Evolutionary conservation across 2,888 invertebrate species (phyloP), one percentile per base, ranked within the genome.

Genomic region (Apamea sordens): DNA sequence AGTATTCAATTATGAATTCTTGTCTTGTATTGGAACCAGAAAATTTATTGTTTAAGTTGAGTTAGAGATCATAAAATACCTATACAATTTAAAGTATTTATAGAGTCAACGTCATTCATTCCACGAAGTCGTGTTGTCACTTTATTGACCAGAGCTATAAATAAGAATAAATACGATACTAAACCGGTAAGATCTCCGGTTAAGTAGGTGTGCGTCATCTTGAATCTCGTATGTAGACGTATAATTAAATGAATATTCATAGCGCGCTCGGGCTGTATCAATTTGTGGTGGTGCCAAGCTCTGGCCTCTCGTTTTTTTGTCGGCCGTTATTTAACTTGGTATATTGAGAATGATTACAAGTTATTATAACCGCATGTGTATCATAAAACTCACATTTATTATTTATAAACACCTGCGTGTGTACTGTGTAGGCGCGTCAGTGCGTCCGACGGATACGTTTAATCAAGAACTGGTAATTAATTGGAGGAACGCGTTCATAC

Each of bases 241-340:
- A 92, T 93, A 94, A 93, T 93, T 92, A 93, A 94, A 95, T 95
- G 93, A 95, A 94, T 95, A 95, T 95, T 95, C 94, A 95, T 94
- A 93, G 90, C 90, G 89, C 89, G 93, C 91, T 93, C 93, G 92
- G 92, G 92, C 92, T 91, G 92, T 94, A 94, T 93, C 92, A 94
- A 94, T 93, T 94, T 94, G 94, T 94, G 92, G 90, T 91, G 85
- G 89, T 90, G 92, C 92, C 90, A 92, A 92, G 93, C 94, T 94
- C 94, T 94, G 93, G 95, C 93, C 91, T 93, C 89, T 93, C 85
- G 84, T 87, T 93, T 95, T 95, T 95, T 94, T 94, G 92, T 94
- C 89, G 92, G 90, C 75, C 92, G 92, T 94, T 94, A 94, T 94
- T 94, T 92, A 92, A 94, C 92, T 94, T 91, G 88, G 87, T 92